Evolutionary conservation across 2,888 invertebrate genomes (phyloP).

Genomic region (Julus scanicus): DNA sequence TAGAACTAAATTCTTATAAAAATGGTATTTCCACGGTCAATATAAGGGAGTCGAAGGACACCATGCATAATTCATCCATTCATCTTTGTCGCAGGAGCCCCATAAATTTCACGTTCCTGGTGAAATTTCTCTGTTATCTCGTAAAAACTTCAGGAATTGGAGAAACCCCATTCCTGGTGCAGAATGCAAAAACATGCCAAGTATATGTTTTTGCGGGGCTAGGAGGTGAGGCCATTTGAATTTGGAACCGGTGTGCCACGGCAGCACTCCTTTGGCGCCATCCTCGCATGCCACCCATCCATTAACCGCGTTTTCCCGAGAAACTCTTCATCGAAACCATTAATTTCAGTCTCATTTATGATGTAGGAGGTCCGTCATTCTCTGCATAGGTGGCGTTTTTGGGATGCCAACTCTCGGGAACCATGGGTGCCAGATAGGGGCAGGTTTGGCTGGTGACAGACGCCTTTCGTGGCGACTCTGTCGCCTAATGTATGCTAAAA

Average conservation of each 20-base stretch:
- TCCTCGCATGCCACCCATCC: neutral
- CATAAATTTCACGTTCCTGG: too few relatives aligned
- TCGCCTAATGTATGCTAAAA: conserved; percentile 34
- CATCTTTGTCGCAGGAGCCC: too few relatives aligned
- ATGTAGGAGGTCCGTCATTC: conserved; percentile 28
- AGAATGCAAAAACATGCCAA: too few relatives aligned
- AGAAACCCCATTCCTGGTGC: neutral
- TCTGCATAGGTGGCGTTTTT: conserved; percentile 34
- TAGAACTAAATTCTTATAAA: too few relatives aligned
- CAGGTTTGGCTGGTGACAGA: conserved; percentile 11
- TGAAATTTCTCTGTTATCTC: too few relatives aligned
- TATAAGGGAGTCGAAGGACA: too few relatives aligned
- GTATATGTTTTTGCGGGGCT: neutral
- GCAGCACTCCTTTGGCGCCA: conserved; percentile 23
- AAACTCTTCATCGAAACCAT: conserved; percentile 28
- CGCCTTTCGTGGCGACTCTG: neutral
- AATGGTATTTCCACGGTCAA: too few relatives aligned
- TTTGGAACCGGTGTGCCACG: neutral
- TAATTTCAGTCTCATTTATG: conserved; percentile 3
- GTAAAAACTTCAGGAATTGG: neutral
- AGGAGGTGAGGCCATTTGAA: neutral
- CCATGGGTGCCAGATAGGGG: neutral
- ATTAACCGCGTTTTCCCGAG: neutral
- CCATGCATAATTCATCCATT: too few relatives aligned
- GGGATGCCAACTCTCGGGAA: neutral